These are phyloP conservation scores for Drosophila leontia DNA, from an alignment of 1,140 invertebrate species.

Conservation along the genomic window DNA sequence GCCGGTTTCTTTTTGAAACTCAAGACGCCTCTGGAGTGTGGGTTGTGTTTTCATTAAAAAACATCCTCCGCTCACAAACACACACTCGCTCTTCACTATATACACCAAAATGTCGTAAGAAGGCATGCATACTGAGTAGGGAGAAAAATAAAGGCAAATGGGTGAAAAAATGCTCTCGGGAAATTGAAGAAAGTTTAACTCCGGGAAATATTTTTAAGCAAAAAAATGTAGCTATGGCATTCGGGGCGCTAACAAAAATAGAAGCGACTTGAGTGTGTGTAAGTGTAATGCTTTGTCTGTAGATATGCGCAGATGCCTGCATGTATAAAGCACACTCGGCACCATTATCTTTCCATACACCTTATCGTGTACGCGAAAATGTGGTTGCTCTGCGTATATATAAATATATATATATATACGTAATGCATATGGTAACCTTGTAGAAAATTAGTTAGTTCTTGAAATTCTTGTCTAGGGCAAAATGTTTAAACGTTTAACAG, in stretches of 20 bases:
- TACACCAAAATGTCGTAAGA: slow-evolving; percentile 17
- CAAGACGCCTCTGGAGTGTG: slow-evolving; percentile 74
- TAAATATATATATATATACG: neutral
- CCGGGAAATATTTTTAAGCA: slow-evolving; percentile 62
- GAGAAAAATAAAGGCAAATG: slow-evolving; percentile 10
- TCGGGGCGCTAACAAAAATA: slow-evolving; percentile 49
- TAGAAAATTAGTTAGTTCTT: slow-evolving; percentile 28
- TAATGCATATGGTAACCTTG: slow-evolving; percentile 26
- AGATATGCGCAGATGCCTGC: slow-evolving; percentile 55
- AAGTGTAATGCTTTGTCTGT: slow-evolving; percentile 22
- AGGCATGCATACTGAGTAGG: slow-evolving; percentile 12
- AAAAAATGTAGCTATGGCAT: slow-evolving; percentile 68
- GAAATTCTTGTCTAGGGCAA: neutral
- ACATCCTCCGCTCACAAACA: slow-evolving; percentile 32
- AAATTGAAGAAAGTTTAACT: slow-evolving; percentile 68
- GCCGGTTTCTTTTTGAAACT: slow-evolving; percentile 71
- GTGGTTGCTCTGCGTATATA: slow-evolving; percentile 52
- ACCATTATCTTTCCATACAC: slow-evolving; percentile 49
- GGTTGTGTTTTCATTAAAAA: slow-evolving; percentile 79
- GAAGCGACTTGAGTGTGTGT: slow-evolving; percentile 9
- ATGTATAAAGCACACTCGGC: slow-evolving; percentile 39
- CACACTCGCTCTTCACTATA: neutral
- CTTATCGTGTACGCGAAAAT: slow-evolving; percentile 66
- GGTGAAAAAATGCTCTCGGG: slow-evolving; percentile 55
- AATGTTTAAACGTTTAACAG: neutral